phyloP scores from a whole-genome alignment of 1,140 invertebrate genomes.

The Drosophila ficusphila region DNA sequence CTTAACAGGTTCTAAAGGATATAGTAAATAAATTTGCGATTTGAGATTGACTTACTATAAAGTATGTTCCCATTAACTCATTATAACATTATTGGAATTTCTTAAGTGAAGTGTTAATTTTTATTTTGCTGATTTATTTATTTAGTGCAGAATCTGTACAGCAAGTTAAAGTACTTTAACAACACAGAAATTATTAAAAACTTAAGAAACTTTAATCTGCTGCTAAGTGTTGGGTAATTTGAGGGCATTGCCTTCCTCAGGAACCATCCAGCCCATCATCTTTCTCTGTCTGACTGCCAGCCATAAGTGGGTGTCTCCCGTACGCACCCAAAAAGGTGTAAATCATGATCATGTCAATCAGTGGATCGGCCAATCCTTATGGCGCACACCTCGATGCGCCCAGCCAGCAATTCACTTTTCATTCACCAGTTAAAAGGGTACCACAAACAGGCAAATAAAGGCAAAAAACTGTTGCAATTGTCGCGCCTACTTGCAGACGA shows the following conservation, averaged over 20 bases:
- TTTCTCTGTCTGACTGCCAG: conserved; percentile 3
- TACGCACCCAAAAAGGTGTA: conserved; percentile 83
- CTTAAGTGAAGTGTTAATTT: no score
- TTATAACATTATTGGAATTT: no score
- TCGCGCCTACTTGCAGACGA: conserved; percentile 75
- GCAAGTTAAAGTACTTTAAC: no score
- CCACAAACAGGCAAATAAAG: conserved; percentile 31
- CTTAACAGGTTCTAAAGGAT: no score
- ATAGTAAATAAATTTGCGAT: no score
- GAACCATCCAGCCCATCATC: conserved; percentile 13
- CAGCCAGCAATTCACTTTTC: conserved; percentile 42
- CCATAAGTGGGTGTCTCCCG: conserved; percentile 65
- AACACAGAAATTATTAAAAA: no score
- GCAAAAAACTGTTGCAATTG: conserved; percentile 75
- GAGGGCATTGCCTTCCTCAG: conserved; percentile 36
- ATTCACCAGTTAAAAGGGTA: conserved; percentile 26
- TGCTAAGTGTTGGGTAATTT: conserved; percentile 9
- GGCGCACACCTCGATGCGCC: conserved; percentile 58
- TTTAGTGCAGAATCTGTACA: no score
- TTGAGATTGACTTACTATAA: no score
- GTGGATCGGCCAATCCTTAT: conserved; percentile 59
- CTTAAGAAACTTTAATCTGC: not conserved
- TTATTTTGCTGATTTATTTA: no score
- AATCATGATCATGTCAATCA: conserved; percentile 84
- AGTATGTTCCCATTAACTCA: no score